Evolutionary conservation across 2,888 invertebrate genomes (phyloP).

Genomic region (Calephelis perditalis): DNA sequence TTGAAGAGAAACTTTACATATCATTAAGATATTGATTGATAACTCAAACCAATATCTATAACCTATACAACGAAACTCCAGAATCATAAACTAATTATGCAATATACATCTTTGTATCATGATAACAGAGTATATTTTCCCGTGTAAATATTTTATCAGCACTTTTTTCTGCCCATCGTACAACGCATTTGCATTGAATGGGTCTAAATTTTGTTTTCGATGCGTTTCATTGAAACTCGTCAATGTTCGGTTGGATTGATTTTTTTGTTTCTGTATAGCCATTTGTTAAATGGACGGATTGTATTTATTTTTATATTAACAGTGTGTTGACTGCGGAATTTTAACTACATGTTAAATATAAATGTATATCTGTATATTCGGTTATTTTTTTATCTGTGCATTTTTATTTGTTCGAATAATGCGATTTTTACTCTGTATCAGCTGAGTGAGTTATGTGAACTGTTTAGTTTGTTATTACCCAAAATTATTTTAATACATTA

Average conservation of each 20-base stretch:
- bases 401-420: too few species aligned
- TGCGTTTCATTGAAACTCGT: slow-evolving; percentile 6
- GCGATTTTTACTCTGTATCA: too few species aligned
- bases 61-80: neutral
- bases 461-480: too few species aligned
- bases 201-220: slow-evolving; percentile 5
- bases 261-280: slow-evolving; percentile 6
- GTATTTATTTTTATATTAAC: neutral
- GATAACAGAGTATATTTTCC: neutral
- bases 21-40: slow-evolving; percentile 4
- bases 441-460: too few species aligned
- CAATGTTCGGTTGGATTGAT: slow-evolving; percentile 10
- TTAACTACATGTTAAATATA: too few species aligned
- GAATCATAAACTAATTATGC: neutral
- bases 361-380: too few species aligned
- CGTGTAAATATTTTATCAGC: neutral
- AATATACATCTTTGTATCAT: neutral
- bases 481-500: too few species aligned
- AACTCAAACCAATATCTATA: slow-evolving; percentile 8
- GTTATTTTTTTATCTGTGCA: too few species aligned
- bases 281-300: slow-evolving; percentile 5
- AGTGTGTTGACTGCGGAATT: too few species aligned
- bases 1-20: neutral
- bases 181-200: slow-evolving; percentile 8
- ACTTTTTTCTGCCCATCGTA: neutral